Base-by-base conservation (phyloP, 2,113 vertebrate genomes). In the Crypturellus undulatus region DNA sequence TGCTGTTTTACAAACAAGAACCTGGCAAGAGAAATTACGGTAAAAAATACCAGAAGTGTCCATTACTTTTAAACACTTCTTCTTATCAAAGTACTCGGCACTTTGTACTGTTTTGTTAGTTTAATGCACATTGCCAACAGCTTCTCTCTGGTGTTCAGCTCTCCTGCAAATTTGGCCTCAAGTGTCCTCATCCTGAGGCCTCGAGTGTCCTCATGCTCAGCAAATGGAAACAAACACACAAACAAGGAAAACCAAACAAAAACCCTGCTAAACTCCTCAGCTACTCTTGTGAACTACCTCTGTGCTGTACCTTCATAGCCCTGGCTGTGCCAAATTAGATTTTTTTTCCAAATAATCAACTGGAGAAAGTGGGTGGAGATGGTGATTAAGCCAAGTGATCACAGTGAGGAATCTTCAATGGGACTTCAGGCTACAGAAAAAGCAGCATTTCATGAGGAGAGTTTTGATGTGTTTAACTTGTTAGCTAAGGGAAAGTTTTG, bases 181-280 rank as follows among this genome's bases (percentile, higher is more conserved):
- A 30, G 32, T 16, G 59, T 58, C 32, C 6, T n/a, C 40, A 47
- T 28, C 65, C 17, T 0, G 0, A 58, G 32, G 43, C 43, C 4
- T 14, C 47, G 72, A 32, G 32, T 16, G 59, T 52, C 32, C 6
- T n/a, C 40, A 52, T 22, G 12, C 59, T 59, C 65, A 34, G 69
- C 54, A 92, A 70, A 59, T 21, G 14, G 42, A 54, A 75, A n/a
- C 45, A 85, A 75, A 10, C 15, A 6, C 54, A 30, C 26, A 28
- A 56, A 54, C 21, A 26, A 52, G 60, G 26, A n/a, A 89, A 93
- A 83, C 6, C 88, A 83, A 73, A 36, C 86, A 93, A 83, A 9
- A 88, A 83, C 69, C 43, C 16, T 60, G 19, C 21, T 85, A 36
- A 63, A 71, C 34, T 47, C 58, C 32, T 79, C 65, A 56, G 4